phyloP scores from a whole-genome alignment of 1,140 invertebrate genomes.

The Zaprionus africanus region DNA sequence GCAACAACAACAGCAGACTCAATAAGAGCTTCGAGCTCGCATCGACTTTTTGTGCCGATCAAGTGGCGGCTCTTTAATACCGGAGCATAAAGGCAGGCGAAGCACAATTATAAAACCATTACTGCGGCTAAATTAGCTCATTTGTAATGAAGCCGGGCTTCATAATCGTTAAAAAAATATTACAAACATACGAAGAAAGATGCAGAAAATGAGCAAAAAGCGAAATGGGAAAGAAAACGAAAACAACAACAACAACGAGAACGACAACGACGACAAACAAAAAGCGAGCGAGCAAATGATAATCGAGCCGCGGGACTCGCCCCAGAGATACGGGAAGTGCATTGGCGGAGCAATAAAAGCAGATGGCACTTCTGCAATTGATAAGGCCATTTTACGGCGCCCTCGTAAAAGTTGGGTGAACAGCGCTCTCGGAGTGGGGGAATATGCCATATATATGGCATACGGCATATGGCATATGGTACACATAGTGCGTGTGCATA shows the following conservation, averaged over 20 bases:
- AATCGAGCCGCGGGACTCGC: slow-evolving; percentile 20
- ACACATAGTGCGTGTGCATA: not conserved
- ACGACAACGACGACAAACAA: not conserved
- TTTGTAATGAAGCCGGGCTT: slow-evolving; percentile 72
- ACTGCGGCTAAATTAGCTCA: slow-evolving; percentile 74
- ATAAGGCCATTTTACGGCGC: slow-evolving; percentile 39
- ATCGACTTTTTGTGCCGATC: not conserved
- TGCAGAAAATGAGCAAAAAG: slow-evolving; percentile 7
- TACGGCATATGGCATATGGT: not conserved
- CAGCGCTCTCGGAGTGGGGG: not conserved
- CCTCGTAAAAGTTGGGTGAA: slow-evolving; percentile 7
- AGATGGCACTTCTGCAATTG: slow-evolving; percentile 33
- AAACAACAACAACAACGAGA: slow-evolving; percentile 25
- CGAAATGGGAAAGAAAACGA: slow-evolving; percentile 48
- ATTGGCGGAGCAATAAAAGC: slow-evolving; percentile 27
- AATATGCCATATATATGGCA: not conserved
- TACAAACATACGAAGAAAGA: slow-evolving; percentile 23
- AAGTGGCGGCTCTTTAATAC: slow-evolving; percentile 27
- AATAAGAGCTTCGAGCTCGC: slow-evolving; percentile 5
- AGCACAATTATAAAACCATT: slow-evolving; percentile 76
- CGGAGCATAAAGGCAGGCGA: slow-evolving; percentile 46
- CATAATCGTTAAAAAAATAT: slow-evolving; percentile 66
- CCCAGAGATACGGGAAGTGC: not conserved
- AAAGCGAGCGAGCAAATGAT: slow-evolving; percentile 47
- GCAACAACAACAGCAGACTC: not conserved